These are phyloP conservation scores for Mugil cephalus DNA, from an alignment of 2,113 vertebrate species.

Conservation along the genomic window DNA sequence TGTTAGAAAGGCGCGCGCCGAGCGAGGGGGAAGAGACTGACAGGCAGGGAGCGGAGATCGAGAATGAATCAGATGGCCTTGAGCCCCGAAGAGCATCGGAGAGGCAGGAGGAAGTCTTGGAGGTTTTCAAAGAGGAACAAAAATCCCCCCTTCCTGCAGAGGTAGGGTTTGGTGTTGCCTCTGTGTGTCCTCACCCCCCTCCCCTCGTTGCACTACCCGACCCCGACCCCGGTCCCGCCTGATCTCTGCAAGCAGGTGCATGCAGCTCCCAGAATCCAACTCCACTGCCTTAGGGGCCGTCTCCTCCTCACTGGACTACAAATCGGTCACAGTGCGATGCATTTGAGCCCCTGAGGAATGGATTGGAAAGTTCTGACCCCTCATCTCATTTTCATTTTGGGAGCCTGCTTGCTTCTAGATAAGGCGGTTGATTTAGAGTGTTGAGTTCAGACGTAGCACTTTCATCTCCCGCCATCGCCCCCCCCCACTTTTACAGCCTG, in stretches of 20 bases:
- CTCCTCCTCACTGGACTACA: background rate
- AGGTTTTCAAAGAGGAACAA: conserved; percentile 44
- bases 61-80: conserved; percentile 17
- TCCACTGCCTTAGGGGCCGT: conserved; percentile 67
- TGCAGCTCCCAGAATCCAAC: conserved; percentile 46
- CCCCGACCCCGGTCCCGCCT: conserved; percentile 14
- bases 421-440: background rate
- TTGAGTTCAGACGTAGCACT: background rate
- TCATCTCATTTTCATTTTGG: background rate
- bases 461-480: background rate
- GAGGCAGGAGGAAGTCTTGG: conserved; percentile 47
- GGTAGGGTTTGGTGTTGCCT: conserved; percentile 73
- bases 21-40: conserved; percentile 41
- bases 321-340: background rate
- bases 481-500: background rate
- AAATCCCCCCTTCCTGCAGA: conserved; percentile 55
- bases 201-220: background rate
- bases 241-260: conserved; percentile 40
- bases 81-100: conserved; percentile 9
- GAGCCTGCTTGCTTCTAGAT: conserved; percentile 8
- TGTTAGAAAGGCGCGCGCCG: conserved; percentile 45
- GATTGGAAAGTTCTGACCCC: conserved; percentile 51
- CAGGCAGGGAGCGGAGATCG: conserved; percentile 22
- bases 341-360: conserved; percentile 67
- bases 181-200: conserved; percentile 15